Conservation (phyloP, 2,888 invertebrate genomes). For the Isoperla grammatica region DNA sequence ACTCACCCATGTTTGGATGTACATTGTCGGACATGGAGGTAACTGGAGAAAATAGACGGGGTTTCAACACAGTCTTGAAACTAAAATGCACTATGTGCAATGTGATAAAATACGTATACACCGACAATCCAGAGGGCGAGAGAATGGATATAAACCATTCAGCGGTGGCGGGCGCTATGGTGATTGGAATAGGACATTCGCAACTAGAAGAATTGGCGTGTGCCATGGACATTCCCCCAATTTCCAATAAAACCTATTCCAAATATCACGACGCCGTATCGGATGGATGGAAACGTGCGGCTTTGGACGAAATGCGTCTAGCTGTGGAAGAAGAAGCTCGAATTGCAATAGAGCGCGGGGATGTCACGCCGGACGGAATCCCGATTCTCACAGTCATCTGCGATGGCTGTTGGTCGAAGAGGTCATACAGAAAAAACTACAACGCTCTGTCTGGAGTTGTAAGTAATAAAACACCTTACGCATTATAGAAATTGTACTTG, state of each 20-base stretch:
- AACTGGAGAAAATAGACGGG: neutral
- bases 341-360: neutral
- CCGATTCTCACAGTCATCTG: neutral
- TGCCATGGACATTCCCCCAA: neutral
- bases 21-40: neutral
- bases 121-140: neutral
- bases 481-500: too few species aligned
- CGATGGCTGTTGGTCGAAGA: neutral
- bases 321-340: neutral
- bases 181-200: neutral
- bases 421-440: neutral
- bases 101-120: neutral
- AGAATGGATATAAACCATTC: neutral
- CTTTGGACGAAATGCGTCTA: neutral
- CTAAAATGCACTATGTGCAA: neutral
- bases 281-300: neutral
- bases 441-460: neutral
- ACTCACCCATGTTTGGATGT: too few species aligned
- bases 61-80: neutral
- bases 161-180: neutral
- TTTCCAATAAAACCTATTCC: neutral
- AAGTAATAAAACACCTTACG: too few species aligned
- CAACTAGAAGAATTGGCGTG: neutral
- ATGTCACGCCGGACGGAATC: neutral
- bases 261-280: neutral